Conservation (phyloP, 2,888 invertebrate genomes). For the Eurytoma adleriae region DNA sequence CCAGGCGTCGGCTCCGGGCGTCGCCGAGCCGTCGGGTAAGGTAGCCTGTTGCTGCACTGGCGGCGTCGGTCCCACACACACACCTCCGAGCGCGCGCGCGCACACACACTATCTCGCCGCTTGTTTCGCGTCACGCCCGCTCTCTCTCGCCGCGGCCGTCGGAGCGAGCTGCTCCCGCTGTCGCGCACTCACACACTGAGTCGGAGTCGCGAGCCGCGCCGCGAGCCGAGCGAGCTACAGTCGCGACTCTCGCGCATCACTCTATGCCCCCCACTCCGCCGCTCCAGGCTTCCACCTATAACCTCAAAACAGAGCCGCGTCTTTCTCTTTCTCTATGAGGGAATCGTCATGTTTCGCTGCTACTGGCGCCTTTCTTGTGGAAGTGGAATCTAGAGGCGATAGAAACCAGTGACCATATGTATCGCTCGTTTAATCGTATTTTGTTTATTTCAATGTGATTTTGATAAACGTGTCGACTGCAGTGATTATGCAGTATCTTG, state of each 20-base stretch:
- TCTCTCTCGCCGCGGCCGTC: not conserved
- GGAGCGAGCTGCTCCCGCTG: not conserved
- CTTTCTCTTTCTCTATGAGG: not conserved
- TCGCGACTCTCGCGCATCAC: not conserved
- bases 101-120: not conserved
- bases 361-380: no score
- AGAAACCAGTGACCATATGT: no score
- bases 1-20: no score
- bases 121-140: not conserved
- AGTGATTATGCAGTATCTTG: no score
- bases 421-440: no score
- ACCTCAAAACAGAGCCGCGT: not conserved
- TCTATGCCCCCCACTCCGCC: slow-evolving; percentile 18
- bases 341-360: no score
- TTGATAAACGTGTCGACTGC: no score
- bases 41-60: slow-evolving; percentile 5
- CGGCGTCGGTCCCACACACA: no score
- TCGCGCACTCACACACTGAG: slow-evolving; percentile 31
- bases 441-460: no score
- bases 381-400: no score
- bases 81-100: not conserved
- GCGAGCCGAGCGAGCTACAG: slow-evolving; percentile 24
- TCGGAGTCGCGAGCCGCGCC: slow-evolving; percentile 58
- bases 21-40: no score
- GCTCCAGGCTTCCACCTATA: not conserved